These are phyloP conservation scores for Linyphia triangularis DNA, from an alignment of 2,888 invertebrate species.

Conservation along the genomic window DNA sequence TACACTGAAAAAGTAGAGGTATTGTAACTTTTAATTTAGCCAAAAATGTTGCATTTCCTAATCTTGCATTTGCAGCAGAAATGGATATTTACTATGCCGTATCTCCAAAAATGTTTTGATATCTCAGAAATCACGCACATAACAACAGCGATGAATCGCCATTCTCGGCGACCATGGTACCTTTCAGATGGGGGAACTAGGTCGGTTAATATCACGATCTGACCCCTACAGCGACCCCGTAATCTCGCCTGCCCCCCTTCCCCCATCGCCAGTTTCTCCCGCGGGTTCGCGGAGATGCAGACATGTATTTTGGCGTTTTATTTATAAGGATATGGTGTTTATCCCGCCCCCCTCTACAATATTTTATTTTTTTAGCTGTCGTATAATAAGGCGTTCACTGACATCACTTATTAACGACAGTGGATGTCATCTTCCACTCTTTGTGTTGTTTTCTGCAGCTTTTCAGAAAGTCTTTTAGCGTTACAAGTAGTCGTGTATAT, in stretches of 20 bases:
- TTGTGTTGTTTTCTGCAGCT: neutral
- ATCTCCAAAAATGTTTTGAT: too few relatives aligned
- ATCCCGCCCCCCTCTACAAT: neutral
- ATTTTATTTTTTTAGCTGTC: neutral
- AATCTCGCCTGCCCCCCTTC: constrained; percentile 28
- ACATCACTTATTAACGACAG: neutral
- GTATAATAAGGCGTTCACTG: neutral
- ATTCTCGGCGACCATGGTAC: constrained; percentile 16
- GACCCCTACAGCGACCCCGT: constrained; percentile 63
- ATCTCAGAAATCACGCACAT: too few relatives aligned
- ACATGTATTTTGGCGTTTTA: constrained; percentile 12
- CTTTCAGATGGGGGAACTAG: constrained; percentile 59
- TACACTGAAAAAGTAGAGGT: too few relatives aligned
- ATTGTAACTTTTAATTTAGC: too few relatives aligned
- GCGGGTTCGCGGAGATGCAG: constrained; percentile 9
- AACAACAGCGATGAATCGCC: constrained; percentile 44
- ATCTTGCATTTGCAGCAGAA: too few relatives aligned
- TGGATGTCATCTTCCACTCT: neutral
- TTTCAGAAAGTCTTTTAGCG: too few relatives aligned
- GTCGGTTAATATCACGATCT: constrained; percentile 74
- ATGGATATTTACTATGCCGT: too few relatives aligned
- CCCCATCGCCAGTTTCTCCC: neutral
- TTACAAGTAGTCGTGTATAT: too few relatives aligned
- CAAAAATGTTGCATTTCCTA: too few relatives aligned
- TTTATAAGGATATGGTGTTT: constrained; percentile 9